A percentile compares a stretch with the other conserved stretches of the same genome.
phyloP scores from a whole-genome alignment of 2,888 invertebrate species.

The Rhodophaea formosa region DNA sequence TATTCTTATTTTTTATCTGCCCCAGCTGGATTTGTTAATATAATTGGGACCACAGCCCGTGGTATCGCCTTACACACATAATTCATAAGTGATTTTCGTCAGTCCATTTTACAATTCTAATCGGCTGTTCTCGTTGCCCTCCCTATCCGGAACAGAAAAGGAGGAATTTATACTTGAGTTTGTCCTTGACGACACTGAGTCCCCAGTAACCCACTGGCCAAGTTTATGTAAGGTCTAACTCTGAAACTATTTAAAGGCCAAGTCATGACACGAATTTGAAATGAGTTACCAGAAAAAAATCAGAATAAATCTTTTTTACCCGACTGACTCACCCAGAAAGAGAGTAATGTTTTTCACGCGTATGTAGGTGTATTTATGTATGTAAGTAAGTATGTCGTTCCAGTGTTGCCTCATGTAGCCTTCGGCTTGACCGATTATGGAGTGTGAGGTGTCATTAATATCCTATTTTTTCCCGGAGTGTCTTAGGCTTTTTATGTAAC shows the following conservation, averaged over 20 bases:
- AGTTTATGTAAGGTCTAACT: conserved; percentile 31
- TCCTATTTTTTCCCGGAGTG: no score
- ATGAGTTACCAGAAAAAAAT: no score
- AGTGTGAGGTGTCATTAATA: no score
- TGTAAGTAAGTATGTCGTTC: no score
- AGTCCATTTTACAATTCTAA: conserved; percentile 67
- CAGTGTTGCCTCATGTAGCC: no score
- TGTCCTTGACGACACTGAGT: conserved; percentile 50
- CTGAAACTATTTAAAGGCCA: neutral
- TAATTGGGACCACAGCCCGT: conserved; percentile 43
- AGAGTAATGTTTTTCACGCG: no score
- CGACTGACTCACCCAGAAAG: no score
- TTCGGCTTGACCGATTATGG: no score
- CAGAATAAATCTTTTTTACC: no score
- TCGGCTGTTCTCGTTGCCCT: conserved; percentile 37
- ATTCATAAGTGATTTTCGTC: conserved; percentile 66
- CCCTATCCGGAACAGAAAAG: conserved; percentile 36
- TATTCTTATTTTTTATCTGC: conserved; percentile 40
- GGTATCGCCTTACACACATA: conserved; percentile 34
- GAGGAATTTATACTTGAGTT: conserved; percentile 25
- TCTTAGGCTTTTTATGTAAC: no score
- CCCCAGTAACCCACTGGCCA: conserved; percentile 63
- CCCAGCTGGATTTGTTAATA: conserved; percentile 58
- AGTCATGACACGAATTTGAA: neutral
- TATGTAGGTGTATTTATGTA: no score